A percentile compares a stretch with the other conserved stretches of the same genome.
These are phyloP conservation scores for Dasysyrphus albostriatus DNA, from an alignment of 2,888 invertebrate species.

Conservation along the genomic window DNA sequence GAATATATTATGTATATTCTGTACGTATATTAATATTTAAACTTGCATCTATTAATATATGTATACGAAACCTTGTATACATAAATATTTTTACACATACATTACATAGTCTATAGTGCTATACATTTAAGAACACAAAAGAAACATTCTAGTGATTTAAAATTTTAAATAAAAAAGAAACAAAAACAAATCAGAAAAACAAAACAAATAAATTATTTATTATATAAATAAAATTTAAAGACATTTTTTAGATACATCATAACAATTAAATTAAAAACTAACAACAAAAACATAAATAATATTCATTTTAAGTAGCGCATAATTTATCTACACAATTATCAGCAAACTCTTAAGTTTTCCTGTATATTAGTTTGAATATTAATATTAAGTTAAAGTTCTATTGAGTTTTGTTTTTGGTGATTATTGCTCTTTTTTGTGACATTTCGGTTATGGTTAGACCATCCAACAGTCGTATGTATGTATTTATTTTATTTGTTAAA, in stretches of 20 bases:
- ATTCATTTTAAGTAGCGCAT: slow-evolving; percentile 30
- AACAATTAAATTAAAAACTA: slow-evolving; percentile 30
- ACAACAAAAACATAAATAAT: slow-evolving; percentile 15
- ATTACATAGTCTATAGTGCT: slow-evolving; percentile 59
- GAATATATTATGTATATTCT: slow-evolving; percentile 71
- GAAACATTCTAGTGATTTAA: slow-evolving; percentile 68
- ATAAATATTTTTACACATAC: slow-evolving; percentile 70
- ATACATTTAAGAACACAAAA: slow-evolving; percentile 58
- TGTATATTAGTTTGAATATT: not conserved
- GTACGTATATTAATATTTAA: slow-evolving; percentile 53
- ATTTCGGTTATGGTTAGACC: not conserved
- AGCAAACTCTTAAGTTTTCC: slow-evolving; percentile 7
- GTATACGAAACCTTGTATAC: slow-evolving; percentile 57
- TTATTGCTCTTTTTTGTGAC: not conserved
- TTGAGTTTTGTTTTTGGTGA: not conserved
- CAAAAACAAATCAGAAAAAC: slow-evolving; percentile 45
- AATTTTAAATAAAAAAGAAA: slow-evolving; percentile 57
- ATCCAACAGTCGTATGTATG: not conserved
- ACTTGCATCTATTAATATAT: slow-evolving; percentile 43
- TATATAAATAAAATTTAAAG: slow-evolving; percentile 69
- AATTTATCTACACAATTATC: slow-evolving; percentile 6
- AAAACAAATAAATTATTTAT: slow-evolving; percentile 64
- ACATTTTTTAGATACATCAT: slow-evolving; percentile 66
- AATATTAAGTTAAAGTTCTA: not conserved
- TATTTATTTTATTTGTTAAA: not conserved